These are phyloP conservation scores for Oreotrochilus melanogaster DNA, from an alignment of 2,113 vertebrate genomes.

Conservation along the genomic window DNA sequence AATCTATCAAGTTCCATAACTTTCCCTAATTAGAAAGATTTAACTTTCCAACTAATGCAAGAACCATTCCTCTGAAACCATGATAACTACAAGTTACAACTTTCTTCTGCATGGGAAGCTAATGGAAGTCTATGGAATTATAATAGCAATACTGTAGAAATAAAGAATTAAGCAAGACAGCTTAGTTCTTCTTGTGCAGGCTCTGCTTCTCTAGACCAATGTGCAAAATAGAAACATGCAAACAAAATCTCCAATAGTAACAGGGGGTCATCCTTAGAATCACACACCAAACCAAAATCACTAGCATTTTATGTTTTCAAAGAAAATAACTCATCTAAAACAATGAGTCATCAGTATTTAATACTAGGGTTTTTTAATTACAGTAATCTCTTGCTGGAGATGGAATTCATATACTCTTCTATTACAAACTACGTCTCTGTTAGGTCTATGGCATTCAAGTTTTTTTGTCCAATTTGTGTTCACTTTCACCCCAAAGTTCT, in stretches of 20 bases:
- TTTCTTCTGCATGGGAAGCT: neutral
- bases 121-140: constrained; percentile 3
- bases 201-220: neutral
- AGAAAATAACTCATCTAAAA: neutral
- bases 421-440: neutral
- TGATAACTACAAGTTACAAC: neutral
- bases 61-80: neutral
- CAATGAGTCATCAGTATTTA: neutral
- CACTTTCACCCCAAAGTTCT: neutral
- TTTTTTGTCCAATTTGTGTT: neutral
- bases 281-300: neutral
- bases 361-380: neutral
- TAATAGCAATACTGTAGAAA: neutral
- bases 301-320: neutral
- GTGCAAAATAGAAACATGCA: neutral
- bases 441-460: neutral
- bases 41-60: neutral
- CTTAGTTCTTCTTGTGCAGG: neutral
- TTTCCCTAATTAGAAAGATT: neutral
- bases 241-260: neutral
- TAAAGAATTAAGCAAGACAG: neutral
- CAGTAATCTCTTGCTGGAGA: neutral
- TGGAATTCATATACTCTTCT: neutral
- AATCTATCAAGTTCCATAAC: neutral
- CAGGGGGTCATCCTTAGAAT: neutral